These are phyloP conservation scores for Chloroceryle inda DNA, from an alignment of 2,797 vertebrate genomes.

Conservation along the genomic window DNA sequence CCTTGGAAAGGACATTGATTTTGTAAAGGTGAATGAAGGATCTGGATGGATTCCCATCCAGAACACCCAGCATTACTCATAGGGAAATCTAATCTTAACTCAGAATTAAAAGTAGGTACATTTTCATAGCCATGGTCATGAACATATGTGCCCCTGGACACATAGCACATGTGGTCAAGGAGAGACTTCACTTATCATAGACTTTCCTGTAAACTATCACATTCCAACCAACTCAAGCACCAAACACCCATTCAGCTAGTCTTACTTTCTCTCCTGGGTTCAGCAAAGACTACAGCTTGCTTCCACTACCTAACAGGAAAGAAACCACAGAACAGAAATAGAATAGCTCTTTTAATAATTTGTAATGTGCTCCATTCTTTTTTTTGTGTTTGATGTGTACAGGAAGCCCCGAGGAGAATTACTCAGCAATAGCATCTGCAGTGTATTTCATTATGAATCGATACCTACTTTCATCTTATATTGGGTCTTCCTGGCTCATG, in stretches of 20 bases:
- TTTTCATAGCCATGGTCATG: background rate
- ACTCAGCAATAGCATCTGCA: background rate
- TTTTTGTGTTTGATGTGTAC: background rate
- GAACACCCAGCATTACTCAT: background rate
- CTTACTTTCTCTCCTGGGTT: background rate
- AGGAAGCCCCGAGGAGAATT: background rate
- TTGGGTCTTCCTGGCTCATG: background rate
- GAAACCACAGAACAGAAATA: background rate
- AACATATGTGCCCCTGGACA: accelerated
- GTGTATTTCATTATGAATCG: background rate
- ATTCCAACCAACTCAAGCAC: background rate
- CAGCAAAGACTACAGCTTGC: background rate
- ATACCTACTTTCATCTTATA: background rate
- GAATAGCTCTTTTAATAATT: background rate
- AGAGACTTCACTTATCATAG: background rate
- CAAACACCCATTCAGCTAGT: background rate
- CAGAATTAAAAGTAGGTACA: background rate
- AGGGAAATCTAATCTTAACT: background rate
- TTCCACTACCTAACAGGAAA: background rate
- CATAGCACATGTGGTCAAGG: background rate
- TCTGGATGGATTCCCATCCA: background rate
- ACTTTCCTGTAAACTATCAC: background rate
- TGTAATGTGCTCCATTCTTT: background rate
- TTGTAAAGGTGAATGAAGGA: background rate
- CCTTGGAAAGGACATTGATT: background rate